A percentile compares a stretch with the other conserved stretches of the same genome.
Evolutionary conservation across 2,888 invertebrate genomes (phyloP).

Genomic region (Bombylius major): DNA sequence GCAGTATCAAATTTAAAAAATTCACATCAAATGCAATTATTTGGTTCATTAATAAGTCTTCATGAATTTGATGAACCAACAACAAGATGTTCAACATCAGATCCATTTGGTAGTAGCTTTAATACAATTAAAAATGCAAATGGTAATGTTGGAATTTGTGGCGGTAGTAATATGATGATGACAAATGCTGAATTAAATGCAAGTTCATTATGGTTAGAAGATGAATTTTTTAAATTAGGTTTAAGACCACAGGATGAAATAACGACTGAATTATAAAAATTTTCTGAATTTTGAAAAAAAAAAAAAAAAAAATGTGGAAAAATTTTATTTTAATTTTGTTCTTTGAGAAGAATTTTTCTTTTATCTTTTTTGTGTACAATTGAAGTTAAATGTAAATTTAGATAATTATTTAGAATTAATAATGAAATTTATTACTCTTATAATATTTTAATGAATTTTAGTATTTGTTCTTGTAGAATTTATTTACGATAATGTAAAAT

Average conservation of each 20-base stretch:
- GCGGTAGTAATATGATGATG: neutral
- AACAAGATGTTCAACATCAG: slow-evolving; percentile 28
- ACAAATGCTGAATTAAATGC: slow-evolving; percentile 29
- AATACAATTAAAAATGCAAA: slow-evolving; percentile 36
- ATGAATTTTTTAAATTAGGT: slow-evolving; percentile 71
- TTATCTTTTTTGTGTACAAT: too few relatives aligned
- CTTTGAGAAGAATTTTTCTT: too few relatives aligned
- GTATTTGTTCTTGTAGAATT: too few relatives aligned
- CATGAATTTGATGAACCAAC: slow-evolving; percentile 36
- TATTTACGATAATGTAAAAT: too few relatives aligned
- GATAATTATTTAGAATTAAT: too few relatives aligned
- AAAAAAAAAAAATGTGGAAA: too few relatives aligned
- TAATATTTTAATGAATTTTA: too few relatives aligned
- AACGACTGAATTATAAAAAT: slow-evolving; percentile 50
- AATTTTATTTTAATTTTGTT: too few relatives aligned
- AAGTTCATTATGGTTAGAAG: slow-evolving; percentile 57
- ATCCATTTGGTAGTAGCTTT: slow-evolving; percentile 44
- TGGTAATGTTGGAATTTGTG: neutral
- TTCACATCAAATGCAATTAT: slow-evolving; percentile 28
- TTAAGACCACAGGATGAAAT: slow-evolving; percentile 81
- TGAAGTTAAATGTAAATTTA: too few relatives aligned
- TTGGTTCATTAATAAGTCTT: slow-evolving; percentile 35
- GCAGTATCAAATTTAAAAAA: slow-evolving; percentile 4
- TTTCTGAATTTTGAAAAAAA: too few relatives aligned
- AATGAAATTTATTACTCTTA: too few relatives aligned